These are phyloP conservation scores for Distichodus sexfasciatus DNA, from an alignment of 2,797 vertebrate genomes.

Conservation along the genomic window DNA sequence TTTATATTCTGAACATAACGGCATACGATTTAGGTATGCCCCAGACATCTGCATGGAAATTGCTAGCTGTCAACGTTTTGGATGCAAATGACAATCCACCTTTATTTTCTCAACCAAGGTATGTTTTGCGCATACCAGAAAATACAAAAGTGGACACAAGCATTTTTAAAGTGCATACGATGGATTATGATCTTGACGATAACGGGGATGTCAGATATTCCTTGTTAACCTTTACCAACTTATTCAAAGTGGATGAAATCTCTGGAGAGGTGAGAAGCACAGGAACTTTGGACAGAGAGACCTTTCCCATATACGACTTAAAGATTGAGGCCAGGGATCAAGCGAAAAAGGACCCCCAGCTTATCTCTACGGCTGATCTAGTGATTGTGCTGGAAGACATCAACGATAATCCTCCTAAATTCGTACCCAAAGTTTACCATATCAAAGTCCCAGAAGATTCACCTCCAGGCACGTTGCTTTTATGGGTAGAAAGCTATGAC, in stretches of 20 bases:
- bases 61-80: conserved; percentile 84
- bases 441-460: conserved; percentile 89
- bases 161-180: conserved; percentile 77
- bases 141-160: conserved; percentile 76
- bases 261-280: conserved; percentile 84
- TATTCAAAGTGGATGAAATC: conserved; percentile 81
- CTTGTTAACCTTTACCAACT: conserved; percentile 79
- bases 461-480: conserved; percentile 80
- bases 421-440: conserved; percentile 77
- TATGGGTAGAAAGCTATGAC: conserved; percentile 90
- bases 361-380: conserved; percentile 80
- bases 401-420: conserved; percentile 92
- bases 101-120: conserved; percentile 81
- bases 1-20: conserved; percentile 92
- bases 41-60: conserved; percentile 88
- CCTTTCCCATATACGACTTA: conserved; percentile 77
- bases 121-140: conserved; percentile 81
- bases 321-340: conserved; percentile 88
- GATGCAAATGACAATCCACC: conserved; percentile 92
- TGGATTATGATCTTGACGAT: conserved; percentile 79
- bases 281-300: conserved; percentile 83
- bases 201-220: conserved; percentile 81
- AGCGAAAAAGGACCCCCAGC: conserved; percentile 72
- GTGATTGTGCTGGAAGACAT: conserved; percentile 83
- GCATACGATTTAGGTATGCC: conserved; percentile 88